phyloP scores from a whole-genome alignment of 2,888 invertebrate species.

The Chelonus formosanus region DNA sequence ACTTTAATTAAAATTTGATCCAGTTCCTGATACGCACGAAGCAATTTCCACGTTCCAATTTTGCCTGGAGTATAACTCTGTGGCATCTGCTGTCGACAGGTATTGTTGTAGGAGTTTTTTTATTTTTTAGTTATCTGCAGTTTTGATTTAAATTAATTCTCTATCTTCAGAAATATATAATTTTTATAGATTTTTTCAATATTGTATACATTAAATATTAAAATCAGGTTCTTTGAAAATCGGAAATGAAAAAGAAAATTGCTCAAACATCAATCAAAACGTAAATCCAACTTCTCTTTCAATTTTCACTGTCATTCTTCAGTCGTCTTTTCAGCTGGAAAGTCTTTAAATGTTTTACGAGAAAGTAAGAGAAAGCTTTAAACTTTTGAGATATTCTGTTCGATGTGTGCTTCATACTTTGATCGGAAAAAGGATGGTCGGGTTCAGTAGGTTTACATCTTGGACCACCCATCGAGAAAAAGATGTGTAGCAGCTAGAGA shows the following conservation, averaged over 20 bases:
- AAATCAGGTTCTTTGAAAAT: conserved; percentile 19
- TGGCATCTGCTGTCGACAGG: conserved; percentile 36
- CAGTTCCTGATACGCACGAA: conserved; percentile 51
- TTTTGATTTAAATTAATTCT: background rate
- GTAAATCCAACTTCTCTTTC: conserved; percentile 29
- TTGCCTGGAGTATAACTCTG: conserved; percentile 49
- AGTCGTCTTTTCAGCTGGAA: conserved; percentile 18
- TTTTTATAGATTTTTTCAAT: too few relatives aligned
- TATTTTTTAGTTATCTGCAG: conserved; percentile 1
- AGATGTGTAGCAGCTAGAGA: conserved; percentile 17
- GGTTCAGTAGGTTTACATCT: conserved; percentile 2
- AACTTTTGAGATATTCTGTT: conserved; percentile 21
- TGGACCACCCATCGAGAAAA: conserved; percentile 23
- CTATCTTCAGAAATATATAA: too few relatives aligned
- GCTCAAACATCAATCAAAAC: conserved; percentile 12
- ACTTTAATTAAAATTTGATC: conserved; percentile 62
- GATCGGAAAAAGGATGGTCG: conserved; percentile 11
- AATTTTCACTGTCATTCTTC: conserved; percentile 31
- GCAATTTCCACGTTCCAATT: conserved; percentile 52
- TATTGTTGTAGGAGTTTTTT: conserved; percentile 13
- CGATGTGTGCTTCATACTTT: conserved; percentile 23
- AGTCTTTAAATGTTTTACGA: conserved; percentile 16
- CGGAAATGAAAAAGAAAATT: conserved; percentile 7
- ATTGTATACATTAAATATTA: too few relatives aligned
- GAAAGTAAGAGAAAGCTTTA: conserved; percentile 10